Evolutionary conservation across 2,888 invertebrate genomes (phyloP).

Genomic region (Drosophila colorata): DNA sequence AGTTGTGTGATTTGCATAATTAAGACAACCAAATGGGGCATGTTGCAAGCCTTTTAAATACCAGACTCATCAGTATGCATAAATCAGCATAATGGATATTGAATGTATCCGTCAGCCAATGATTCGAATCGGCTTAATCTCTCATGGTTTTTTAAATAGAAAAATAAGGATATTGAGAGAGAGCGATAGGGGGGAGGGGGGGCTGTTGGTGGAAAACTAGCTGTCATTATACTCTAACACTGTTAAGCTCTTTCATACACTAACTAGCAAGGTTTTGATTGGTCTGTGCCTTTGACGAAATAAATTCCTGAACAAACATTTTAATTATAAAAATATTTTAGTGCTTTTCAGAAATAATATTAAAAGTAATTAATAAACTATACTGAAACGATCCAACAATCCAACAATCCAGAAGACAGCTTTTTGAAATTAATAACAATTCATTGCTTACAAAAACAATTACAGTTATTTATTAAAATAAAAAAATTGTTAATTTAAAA

Average conservation of each 20-base stretch:
- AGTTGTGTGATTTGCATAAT: slow-evolving; percentile 59
- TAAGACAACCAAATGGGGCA: slow-evolving; percentile 25
- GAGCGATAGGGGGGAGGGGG: neutral
- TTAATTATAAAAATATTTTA: too few species aligned
- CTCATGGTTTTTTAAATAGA: neutral
- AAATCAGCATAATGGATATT: slow-evolving; percentile 55
- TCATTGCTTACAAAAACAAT: too few species aligned
- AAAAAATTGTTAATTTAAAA: too few species aligned
- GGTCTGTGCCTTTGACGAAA: neutral
- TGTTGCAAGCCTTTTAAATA: slow-evolving; percentile 22
- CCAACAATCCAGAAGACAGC: too few species aligned
- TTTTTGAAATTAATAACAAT: too few species aligned
- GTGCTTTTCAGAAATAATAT: too few species aligned
- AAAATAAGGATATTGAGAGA: neutral
- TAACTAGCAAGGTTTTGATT: neutral
- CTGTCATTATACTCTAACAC: neutral
- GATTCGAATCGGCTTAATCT: slow-evolving; percentile 9
- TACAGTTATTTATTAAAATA: too few species aligned
- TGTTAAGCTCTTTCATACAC: neutral
- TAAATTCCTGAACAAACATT: too few species aligned
- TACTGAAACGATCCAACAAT: too few species aligned
- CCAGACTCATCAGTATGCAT: slow-evolving; percentile 25
- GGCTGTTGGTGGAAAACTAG: neutral
- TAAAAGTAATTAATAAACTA: too few species aligned
- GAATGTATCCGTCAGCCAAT: slow-evolving; percentile 24